Conservation (phyloP, 2,113 vertebrate species). For the Chionodraco myersi region DNA sequence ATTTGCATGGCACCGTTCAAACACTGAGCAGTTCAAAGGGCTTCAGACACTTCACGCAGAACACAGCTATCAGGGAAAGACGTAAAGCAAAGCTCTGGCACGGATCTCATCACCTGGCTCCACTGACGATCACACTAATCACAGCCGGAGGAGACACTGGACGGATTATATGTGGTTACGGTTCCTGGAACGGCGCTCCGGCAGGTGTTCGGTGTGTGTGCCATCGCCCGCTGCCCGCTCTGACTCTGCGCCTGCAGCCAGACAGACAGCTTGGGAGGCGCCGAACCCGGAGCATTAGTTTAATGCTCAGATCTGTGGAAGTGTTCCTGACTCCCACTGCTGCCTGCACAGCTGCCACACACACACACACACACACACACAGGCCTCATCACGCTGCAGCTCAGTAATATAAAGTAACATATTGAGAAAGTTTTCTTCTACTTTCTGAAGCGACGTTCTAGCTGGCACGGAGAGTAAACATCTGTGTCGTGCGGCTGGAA, state of each 20-base stretch:
- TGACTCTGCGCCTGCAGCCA: slow-evolving; percentile 73
- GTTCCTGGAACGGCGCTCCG: slow-evolving; percentile 71
- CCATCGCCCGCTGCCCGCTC: slow-evolving; percentile 68
- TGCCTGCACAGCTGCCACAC: slow-evolving; percentile 51
- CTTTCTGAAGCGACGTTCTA: slow-evolving; percentile 29
- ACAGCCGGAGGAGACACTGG: slow-evolving; percentile 63
- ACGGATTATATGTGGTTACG: slow-evolving; percentile 72
- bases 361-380: slow-evolving; percentile 36
- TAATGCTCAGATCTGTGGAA: slow-evolving; percentile 80
- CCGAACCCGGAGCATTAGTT: slow-evolving; percentile 82
- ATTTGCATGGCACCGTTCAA: no score
- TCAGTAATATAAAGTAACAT: slow-evolving; percentile 63
- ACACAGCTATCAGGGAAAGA: no score
- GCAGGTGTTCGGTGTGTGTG: slow-evolving; percentile 81
- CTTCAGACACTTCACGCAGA: no score
- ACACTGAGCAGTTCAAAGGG: no score
- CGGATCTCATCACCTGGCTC: slow-evolving; percentile 65
- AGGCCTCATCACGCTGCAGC: slow-evolving; percentile 38
- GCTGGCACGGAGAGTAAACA: slow-evolving; percentile 52
- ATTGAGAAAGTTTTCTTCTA: slow-evolving; percentile 44
- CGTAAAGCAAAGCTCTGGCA: background rate
- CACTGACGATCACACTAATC: slow-evolving; percentile 73
- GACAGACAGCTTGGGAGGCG: slow-evolving; percentile 81
- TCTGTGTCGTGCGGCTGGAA: slow-evolving; percentile 42
- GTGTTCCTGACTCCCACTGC: slow-evolving; percentile 60